phyloP scores from a whole-genome alignment of 1,140 invertebrate genomes.

The Drosophila ficusphila region DNA sequence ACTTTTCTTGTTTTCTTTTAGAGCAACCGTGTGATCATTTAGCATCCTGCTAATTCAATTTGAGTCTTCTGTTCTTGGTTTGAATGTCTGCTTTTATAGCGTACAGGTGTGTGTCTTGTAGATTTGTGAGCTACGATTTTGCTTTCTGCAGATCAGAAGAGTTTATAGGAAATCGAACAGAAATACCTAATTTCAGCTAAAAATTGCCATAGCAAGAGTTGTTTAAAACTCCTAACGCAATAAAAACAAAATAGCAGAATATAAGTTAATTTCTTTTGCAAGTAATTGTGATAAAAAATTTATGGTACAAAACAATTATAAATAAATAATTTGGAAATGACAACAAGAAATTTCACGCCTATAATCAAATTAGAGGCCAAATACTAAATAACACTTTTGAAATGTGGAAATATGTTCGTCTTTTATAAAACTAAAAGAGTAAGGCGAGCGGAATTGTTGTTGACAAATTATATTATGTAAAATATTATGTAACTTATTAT shows the following conservation, averaged over 20 bases:
- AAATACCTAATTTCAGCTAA: too few species aligned
- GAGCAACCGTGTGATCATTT: slow-evolving; percentile 77
- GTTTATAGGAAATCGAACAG: too few species aligned
- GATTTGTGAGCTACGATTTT: neutral
- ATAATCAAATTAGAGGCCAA: slow-evolving; percentile 57
- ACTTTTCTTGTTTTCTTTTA: slow-evolving; percentile 62
- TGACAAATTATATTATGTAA: neutral
- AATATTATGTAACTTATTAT: too few species aligned
- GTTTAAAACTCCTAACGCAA: too few species aligned
- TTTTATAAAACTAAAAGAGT: neutral
- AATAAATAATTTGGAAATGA: too few species aligned
- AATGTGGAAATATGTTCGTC: slow-evolving; percentile 35
- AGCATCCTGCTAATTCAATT: slow-evolving; percentile 78
- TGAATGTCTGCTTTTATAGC: neutral
- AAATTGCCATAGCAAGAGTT: too few species aligned
- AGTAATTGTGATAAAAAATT: too few species aligned
- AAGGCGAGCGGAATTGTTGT: neutral
- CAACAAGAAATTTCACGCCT: slow-evolving; percentile 49
- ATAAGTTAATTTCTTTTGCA: too few species aligned
- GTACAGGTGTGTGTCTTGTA: slow-evolving; percentile 15
- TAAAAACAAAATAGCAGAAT: too few species aligned
- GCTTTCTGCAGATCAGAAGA: neutral
- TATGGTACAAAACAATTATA: too few species aligned
- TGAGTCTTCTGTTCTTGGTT: slow-evolving; percentile 44
- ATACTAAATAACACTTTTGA: slow-evolving; percentile 60